These are phyloP conservation scores for Automeris io DNA, from an alignment of 2,888 invertebrate genomes.

Conservation along the genomic window DNA sequence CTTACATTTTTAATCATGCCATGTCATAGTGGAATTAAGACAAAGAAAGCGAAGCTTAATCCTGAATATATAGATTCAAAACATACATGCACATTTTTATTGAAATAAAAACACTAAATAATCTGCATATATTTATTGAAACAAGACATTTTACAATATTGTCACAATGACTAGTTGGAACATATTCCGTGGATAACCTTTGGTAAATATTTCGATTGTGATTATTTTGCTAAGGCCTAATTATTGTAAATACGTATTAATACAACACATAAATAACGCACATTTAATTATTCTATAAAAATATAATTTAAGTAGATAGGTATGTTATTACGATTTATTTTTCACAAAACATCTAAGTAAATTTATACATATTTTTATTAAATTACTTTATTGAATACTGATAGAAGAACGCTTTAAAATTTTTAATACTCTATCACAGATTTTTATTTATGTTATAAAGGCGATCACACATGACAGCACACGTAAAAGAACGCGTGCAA, in stretches of 20 bases:
- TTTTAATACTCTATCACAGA: slow-evolving; percentile 69
- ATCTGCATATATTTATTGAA: slow-evolving; percentile 37
- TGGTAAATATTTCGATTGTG: slow-evolving; percentile 32
- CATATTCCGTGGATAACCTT: slow-evolving; percentile 30
- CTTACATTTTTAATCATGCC: background rate
- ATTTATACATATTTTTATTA: slow-evolving; percentile 23
- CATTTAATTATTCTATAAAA: slow-evolving; percentile 27
- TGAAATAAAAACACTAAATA: slow-evolving; percentile 10
- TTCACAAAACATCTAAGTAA: slow-evolving; percentile 22
- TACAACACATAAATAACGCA: slow-evolving; percentile 8
- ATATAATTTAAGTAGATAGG: slow-evolving; percentile 28
- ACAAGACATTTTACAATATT: slow-evolving; percentile 36
- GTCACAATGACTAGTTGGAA: slow-evolving; percentile 30
- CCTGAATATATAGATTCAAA: background rate
- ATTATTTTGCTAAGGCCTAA: slow-evolving; percentile 32
- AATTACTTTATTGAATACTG: slow-evolving; percentile 51
- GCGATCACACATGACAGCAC: background rate
- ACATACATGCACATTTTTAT: background rate
- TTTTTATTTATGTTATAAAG: slow-evolving; percentile 6
- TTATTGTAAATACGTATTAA: slow-evolving; percentile 11
- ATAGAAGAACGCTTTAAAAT: slow-evolving; percentile 50
- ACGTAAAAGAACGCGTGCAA: too few species aligned
- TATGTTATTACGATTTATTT: slow-evolving; percentile 34
- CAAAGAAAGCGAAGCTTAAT: background rate
- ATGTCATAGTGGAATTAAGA: background rate